A percentile compares a stretch with the other conserved stretches of the same genome.
phyloP scores from a whole-genome alignment of 2,888 invertebrate genomes.

The Stomorhina lunata region DNA sequence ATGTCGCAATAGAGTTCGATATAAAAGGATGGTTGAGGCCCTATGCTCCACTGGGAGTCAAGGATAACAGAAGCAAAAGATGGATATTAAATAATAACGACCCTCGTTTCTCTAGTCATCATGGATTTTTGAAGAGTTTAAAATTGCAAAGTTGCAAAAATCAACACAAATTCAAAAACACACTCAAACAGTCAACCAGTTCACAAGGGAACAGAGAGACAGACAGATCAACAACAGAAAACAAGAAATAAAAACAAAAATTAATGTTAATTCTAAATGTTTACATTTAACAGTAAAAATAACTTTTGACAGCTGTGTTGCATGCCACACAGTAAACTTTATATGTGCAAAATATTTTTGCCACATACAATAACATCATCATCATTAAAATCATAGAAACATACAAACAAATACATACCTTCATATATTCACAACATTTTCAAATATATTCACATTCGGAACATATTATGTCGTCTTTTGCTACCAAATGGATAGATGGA shows the following conservation, averaged over 20 bases:
- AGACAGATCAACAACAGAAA: background rate
- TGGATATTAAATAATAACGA: too few species aligned
- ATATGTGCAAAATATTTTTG: background rate
- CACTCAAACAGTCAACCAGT: background rate
- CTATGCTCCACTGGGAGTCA: background rate
- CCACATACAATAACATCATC: conserved; percentile 20
- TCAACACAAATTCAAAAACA: background rate
- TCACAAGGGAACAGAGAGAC: background rate
- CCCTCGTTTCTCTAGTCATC: background rate
- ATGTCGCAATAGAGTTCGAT: too few species aligned
- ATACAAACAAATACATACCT: too few species aligned
- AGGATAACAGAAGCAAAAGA: too few species aligned
- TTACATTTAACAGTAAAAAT: conserved; percentile 65
- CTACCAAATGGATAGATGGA: too few species aligned
- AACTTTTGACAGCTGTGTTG: conserved; percentile 65
- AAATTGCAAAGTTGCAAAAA: conserved; percentile 46
- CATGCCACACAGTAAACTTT: conserved; percentile 49
- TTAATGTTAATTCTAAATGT: conserved; percentile 64
- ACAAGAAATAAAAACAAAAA: conserved; percentile 47
- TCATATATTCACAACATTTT: background rate
- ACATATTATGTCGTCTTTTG: background rate
- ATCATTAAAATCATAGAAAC: too few species aligned
- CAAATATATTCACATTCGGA: background rate
- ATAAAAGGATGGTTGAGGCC: too few species aligned
- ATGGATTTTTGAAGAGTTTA: background rate